Base-by-base conservation (phyloP, 2,888 invertebrate species). In the Apamea anceps region DNA sequence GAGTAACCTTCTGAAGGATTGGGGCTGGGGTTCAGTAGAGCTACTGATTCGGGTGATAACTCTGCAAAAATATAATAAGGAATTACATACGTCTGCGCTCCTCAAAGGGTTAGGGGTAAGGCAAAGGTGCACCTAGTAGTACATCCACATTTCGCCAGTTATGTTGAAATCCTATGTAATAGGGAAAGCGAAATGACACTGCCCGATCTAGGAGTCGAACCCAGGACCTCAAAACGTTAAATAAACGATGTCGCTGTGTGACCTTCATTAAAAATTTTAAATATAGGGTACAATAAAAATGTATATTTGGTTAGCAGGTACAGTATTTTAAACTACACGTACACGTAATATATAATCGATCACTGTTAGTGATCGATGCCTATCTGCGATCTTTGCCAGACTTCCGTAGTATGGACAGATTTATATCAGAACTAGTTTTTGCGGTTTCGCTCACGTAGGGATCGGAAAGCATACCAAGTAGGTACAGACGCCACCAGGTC, bases 31-130 rank as follows among this genome's bases (percentile, higher is more conserved):
- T 89, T 93, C n/a, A 96, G 87, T 21, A 96, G 86, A 0, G 95
- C 93, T 82, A 94, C 95, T 0, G 94, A 93, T 90, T 96, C 96
- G 1, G 92, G 92, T 62, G 95, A 93, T 63, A 87, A 80, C 32
- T 90, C 96, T 96, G 91, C 15, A 79, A 91, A 90, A 42, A 37
- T 72, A 54, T 15, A 67, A 51, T 4, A 32, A 62, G 4, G 13
- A 21, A 75, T 62, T 37, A 62, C 8, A 32, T 63, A 63, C 65
- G 12, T 1, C 21, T 32, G 28, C 4, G 4, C 65, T 65, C 10
- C 21, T 1, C 5, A 37, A 37, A 37, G 21, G 37, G 65, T 6
- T 32, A 63, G 37, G 21, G 37, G 65, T 6, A 18, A 63, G 37
- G 42, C 42, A 42, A 4, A 28, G 62, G 28, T 10, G 28, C 15